phyloP scores from a whole-genome alignment of 2,888 invertebrate genomes.

The Hofmannophila pseudospretella region DNA sequence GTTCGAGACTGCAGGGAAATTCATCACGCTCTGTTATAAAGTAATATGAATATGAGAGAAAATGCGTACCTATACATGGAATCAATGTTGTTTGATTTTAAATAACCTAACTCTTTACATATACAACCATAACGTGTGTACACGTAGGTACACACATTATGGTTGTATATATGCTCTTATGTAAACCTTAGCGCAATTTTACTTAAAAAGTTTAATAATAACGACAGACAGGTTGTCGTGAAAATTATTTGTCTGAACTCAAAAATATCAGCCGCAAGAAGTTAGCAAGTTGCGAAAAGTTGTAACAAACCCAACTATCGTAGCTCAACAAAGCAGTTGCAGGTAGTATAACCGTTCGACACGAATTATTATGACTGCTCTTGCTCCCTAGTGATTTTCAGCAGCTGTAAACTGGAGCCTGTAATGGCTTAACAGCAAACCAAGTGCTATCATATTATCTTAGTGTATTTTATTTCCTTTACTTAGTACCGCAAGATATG shows the following conservation, averaged over 20 bases:
- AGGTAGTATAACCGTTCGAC: constrained; percentile 29
- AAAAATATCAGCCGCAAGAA: no score
- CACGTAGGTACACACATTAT: no score
- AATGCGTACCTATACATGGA: not conserved
- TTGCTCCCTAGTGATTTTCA: constrained; percentile 32
- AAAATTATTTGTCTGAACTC: no score
- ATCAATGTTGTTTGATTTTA: not conserved
- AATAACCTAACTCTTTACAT: no score
- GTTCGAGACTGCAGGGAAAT: not conserved
- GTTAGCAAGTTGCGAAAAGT: not conserved
- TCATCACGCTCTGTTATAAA: constrained; percentile 1
- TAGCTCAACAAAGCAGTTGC: not conserved
- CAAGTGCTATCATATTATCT: constrained; percentile 14
- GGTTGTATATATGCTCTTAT: no score
- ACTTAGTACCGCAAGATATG: no score
- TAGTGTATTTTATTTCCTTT: no score
- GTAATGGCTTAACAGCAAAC: constrained; percentile 28
- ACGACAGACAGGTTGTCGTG: no score
- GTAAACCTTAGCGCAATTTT: no score
- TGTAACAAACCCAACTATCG: not conserved
- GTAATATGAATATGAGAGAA: not conserved
- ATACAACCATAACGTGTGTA: no score
- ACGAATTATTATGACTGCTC: constrained; percentile 41
- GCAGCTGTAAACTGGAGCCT: constrained; percentile 32
- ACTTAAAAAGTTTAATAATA: no score